Percentiles rank a stretch among this genome's conserved stretches.
Evolutionary conservation across 2,113 vertebrate species (phyloP).

Genomic region (Hucho hucho): DNA sequence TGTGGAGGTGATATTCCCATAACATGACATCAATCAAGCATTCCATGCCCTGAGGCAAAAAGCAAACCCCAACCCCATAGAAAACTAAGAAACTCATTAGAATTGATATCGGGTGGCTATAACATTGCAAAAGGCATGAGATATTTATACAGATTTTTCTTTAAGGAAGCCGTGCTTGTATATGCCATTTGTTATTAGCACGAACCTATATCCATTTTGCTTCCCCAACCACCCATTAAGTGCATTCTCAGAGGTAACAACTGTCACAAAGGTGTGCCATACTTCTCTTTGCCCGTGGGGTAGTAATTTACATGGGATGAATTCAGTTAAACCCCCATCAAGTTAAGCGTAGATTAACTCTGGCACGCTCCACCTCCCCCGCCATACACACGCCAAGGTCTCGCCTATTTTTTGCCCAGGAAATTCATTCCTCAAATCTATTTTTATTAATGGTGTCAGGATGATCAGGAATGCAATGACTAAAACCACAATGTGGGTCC

Average conservation of each 20-base stretch:
- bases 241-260: too few species aligned
- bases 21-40: neutral
- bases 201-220: slow-evolving; percentile 4
- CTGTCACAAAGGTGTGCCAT: too few species aligned
- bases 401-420: neutral
- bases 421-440: neutral
- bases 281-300: too few species aligned
- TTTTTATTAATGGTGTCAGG: too few species aligned
- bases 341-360: slow-evolving; percentile 45
- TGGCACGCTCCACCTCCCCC: neutral
- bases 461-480: too few species aligned
- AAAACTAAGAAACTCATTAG: neutral
- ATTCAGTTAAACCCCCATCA: slow-evolving; percentile 5
- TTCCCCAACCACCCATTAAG: slow-evolving; percentile 12
- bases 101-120: too few species aligned
- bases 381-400: neutral
- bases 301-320: too few species aligned
- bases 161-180: neutral
- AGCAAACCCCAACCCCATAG: neutral
- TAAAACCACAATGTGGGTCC: too few species aligned
- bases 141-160: too few species aligned
- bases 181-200: neutral
- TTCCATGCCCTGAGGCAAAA: neutral
- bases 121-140: too few species aligned
- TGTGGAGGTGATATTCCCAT: neutral